Conservation (phyloP, 2,888 invertebrate genomes). For the Merodon equestris region DNA sequence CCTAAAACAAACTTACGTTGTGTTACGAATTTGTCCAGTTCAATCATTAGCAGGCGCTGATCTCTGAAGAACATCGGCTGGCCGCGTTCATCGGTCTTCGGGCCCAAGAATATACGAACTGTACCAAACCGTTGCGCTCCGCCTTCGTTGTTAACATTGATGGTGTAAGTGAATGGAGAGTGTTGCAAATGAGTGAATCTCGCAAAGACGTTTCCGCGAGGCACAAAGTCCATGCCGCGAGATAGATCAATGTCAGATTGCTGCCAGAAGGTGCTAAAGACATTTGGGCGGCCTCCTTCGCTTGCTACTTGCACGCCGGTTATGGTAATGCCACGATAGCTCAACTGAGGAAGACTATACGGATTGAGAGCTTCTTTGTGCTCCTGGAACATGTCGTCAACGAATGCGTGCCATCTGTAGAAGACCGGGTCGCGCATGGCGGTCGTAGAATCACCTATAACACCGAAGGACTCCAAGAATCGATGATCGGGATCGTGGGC, state of each 20-base stretch:
- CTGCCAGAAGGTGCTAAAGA: slow-evolving; percentile 87
- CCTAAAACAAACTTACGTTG: slow-evolving; percentile 80
- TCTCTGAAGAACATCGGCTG: slow-evolving; percentile 82
- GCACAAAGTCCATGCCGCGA: slow-evolving; percentile 90
- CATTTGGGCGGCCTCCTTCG: slow-evolving; percentile 80
- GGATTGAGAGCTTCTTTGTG: slow-evolving; percentile 86
- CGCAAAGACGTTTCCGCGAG: slow-evolving; percentile 86
- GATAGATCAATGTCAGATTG: slow-evolving; percentile 88
- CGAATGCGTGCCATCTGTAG: slow-evolving; percentile 90
- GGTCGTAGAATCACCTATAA: slow-evolving; percentile 91
- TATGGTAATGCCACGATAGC: slow-evolving; percentile 81
- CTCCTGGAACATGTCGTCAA: slow-evolving; percentile 88
- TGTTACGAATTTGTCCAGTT: slow-evolving; percentile 84
- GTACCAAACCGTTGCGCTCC: slow-evolving; percentile 81
- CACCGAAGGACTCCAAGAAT: slow-evolving; percentile 86
- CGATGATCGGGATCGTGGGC: slow-evolving; percentile 89
- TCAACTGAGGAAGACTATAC: slow-evolving; percentile 80
- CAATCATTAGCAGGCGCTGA: slow-evolving; percentile 83
- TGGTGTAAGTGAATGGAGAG: slow-evolving; percentile 84
- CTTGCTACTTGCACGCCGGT: slow-evolving; percentile 81
- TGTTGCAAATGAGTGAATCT: slow-evolving; percentile 88
- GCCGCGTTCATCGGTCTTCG: slow-evolving; percentile 84
- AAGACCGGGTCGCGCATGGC: slow-evolving; percentile 93
- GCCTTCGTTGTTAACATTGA: slow-evolving; percentile 82
- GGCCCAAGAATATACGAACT: slow-evolving; percentile 84